Evolutionary conservation across 2,888 invertebrate species (phyloP), one percentile per base, ranked within the genome.

Genomic region (Perizoma flavofasciatum): DNA sequence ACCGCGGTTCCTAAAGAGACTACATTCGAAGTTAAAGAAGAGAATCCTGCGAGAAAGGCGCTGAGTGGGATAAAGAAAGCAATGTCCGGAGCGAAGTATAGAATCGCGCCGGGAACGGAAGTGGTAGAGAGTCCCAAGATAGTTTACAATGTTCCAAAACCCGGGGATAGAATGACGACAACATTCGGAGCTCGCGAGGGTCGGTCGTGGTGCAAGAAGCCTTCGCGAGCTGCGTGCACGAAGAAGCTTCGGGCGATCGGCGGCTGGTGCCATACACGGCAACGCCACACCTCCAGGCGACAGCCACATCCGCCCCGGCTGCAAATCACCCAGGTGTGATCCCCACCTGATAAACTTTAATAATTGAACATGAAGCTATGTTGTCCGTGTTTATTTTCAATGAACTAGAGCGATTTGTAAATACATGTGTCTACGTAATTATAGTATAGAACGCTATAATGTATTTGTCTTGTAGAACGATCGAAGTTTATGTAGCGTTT

Each of bases 291-390:
- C 46, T 78, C 86, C 33, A 78, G 82, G 32, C 84, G 87, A 9
- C 82, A 83, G 65, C 77, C 82, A 46, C 81, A 83, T 40, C 81
- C 83, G 9, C 82, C 85, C n/a, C 81, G 81, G 5, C 81, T 90
- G 63, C 90, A 91, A 76, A 89, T 92, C 79, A 92, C 91, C 74
- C 92, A 92, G 91, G 92, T 92, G 86, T 92, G 87, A 88, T 65
- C 70, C 67, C 66, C 66, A 67, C 63, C 64, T 63, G 60, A 59
- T 62, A 69, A 57, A 74, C 63, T 59, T 56, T 62, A 61, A 22
- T 22, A 61, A 62, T 66, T 59, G 45, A 54, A 53, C 50, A 58
- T 63, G 55, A 62, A 39, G 67, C 67, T 69, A 61, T 62, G 55
- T 67, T 60, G 52, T 63, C 35, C 49, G 46, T 56, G 54, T 56